A percentile compares a stretch with the other conserved stretches of the same genome.
Evolutionary conservation across 2,113 vertebrate genomes (phyloP).

Genomic region (Dipodomys stephensi): DNA sequence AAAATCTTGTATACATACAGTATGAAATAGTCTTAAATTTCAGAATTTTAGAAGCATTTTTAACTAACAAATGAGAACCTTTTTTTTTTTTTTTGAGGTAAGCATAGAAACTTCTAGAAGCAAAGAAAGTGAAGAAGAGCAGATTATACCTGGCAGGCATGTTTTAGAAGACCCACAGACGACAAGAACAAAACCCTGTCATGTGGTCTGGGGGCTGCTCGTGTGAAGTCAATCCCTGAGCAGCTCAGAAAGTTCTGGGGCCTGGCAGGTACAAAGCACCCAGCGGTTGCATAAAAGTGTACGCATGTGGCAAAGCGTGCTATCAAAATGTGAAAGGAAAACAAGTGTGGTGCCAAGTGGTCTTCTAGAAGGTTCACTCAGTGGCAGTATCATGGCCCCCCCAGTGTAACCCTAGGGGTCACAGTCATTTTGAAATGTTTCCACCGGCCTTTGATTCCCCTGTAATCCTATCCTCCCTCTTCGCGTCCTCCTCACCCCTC

Average conservation of each 20-base stretch:
- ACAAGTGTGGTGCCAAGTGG: background rate
- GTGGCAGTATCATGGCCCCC: background rate
- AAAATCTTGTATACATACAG: background rate
- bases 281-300: background rate
- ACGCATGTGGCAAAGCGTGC: background rate
- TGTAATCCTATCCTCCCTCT: constrained; percentile 48
- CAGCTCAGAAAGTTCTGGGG: background rate
- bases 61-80: background rate
- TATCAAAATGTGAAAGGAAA: background rate
- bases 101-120: background rate
- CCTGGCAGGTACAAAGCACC: background rate
- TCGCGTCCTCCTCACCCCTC: constrained; percentile 8
- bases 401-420: background rate
- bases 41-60: background rate
- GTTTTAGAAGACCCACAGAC: background rate
- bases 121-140: background rate
- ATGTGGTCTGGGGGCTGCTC: background rate
- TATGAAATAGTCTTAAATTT: background rate
- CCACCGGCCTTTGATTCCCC: background rate
- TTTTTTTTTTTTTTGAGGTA: background rate
- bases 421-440: background rate
- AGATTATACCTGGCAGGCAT: background rate
- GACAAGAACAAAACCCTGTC: background rate
- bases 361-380: constrained; percentile 49
- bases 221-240: background rate